Evolutionary conservation across 2,113 vertebrate species (phyloP).

Genomic region (Barbus barbus): DNA sequence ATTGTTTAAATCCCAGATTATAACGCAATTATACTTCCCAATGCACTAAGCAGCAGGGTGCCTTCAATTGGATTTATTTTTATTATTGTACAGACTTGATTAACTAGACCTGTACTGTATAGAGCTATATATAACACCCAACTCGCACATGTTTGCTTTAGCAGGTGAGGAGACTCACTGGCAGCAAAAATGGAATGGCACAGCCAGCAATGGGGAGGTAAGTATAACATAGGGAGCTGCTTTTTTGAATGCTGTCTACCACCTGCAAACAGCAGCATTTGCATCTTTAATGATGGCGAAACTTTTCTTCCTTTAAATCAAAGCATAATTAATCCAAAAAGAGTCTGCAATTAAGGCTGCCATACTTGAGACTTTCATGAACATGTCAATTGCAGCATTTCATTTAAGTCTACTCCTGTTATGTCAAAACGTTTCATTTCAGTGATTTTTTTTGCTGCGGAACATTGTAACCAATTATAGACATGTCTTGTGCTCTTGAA

Average conservation of each 20-base stretch:
- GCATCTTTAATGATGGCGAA: background rate
- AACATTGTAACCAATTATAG: background rate
- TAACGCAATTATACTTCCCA: background rate
- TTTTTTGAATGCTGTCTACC: background rate
- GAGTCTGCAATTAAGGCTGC: background rate
- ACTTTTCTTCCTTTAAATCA: background rate
- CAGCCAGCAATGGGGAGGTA: background rate
- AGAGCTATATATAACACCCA: background rate
- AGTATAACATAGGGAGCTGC: background rate
- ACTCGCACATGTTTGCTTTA: background rate
- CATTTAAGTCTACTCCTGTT: background rate
- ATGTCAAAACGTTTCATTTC: background rate
- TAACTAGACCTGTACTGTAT: background rate
- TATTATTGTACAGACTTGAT: background rate
- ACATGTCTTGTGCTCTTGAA: background rate
- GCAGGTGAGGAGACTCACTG: background rate
- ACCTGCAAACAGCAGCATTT: background rate
- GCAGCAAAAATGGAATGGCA: background rate
- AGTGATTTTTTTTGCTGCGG: background rate
- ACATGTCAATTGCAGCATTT: background rate
- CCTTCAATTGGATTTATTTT: slow-evolving; percentile 3
- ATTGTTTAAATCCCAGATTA: background rate
- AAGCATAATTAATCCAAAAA: background rate
- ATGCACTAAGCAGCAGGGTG: background rate
- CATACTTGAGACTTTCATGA: background rate